Evolutionary conservation across 1,140 invertebrate genomes (phyloP), one percentile per base, ranked within the genome.

Genomic region (Drosophila tropicalis): DNA sequence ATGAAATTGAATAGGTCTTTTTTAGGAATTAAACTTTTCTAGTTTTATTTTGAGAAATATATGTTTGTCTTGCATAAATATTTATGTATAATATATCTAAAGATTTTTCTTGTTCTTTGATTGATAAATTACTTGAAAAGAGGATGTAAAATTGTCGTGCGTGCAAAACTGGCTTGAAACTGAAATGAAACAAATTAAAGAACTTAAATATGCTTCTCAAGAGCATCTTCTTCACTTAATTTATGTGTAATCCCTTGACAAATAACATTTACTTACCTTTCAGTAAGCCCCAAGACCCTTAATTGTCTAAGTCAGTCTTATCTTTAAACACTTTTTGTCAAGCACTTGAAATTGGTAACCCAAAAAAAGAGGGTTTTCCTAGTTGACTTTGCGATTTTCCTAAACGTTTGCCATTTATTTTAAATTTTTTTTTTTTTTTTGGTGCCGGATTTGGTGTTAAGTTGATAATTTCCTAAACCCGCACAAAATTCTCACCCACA

Each of bases 401-500:
- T 86, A 86, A 86, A 87, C 83, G 83, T 54, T 64, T 79, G 82
- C 69, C 83, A 83, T 79, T 68, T 76, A 44, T 32, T 47, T 32
- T 29, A 29, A 0, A 29, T 15, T 9, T 19, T n/a, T n/a, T n/a
- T n/a, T n/a, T n/a, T n/a, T 77, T 82, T 82, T 82, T 83, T 57
- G 63, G n/a, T 36, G 76, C 17, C 17, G 44, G 44, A 51, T 51
- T 51, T 66, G 73, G 79, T 71, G 79, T 57, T 63, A 62, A 87
- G 71, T 87, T 86, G 83, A 83, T 87, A 87, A 86, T 87, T 87
- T 86, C 79, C 82, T 69, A 75, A 87, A 67, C 72, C 62, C 67
- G 76, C 70, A 63, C 70, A 64, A 71, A 62, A 62, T 62, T 41
- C 72, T 76, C 71, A 68, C 69, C 67, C 79, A 86, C 70, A 78